A percentile compares a stretch with the other conserved stretches of the same genome.
phyloP scores from a whole-genome alignment of 2,797 vertebrate species.

The Columba guinea region DNA sequence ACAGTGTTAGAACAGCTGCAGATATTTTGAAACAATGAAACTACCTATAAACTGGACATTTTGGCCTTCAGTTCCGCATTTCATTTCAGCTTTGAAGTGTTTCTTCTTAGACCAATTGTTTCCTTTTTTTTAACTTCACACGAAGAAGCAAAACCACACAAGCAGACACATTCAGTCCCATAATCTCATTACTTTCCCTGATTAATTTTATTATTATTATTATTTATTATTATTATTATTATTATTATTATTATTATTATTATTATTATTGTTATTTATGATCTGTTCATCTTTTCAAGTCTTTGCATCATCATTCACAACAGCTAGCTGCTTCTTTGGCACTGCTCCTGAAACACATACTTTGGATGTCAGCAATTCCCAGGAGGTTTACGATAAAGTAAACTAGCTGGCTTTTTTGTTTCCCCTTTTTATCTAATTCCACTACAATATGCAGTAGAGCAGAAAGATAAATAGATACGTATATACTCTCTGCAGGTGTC shows the following conservation, averaged over 20 bases:
- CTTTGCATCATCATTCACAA: neutral
- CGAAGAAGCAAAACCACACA: neutral
- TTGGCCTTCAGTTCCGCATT: neutral
- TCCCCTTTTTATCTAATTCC: neutral
- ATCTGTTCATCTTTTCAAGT: neutral
- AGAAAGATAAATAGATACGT: neutral
- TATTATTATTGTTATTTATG: no score
- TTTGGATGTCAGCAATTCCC: neutral
- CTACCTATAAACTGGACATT: neutral
- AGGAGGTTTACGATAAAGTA: neutral
- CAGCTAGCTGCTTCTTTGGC: neutral
- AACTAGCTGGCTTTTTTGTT: rapidly evolving
- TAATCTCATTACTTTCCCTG: neutral
- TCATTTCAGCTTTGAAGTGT: neutral
- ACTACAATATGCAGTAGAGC: neutral
- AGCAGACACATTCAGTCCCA: neutral
- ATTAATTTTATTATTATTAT: neutral
- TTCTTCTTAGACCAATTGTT: neutral
- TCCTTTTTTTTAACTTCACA: neutral
- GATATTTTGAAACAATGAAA: neutral
- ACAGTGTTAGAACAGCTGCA: neutral
- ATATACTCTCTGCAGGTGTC: neutral
- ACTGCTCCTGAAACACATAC: neutral
- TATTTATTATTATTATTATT: no score
- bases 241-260: neutral